Evolutionary conservation across 2,797 vertebrate species (phyloP), one percentile per base, ranked within the genome.

Genomic region (Macropodus opercularis): DNA sequence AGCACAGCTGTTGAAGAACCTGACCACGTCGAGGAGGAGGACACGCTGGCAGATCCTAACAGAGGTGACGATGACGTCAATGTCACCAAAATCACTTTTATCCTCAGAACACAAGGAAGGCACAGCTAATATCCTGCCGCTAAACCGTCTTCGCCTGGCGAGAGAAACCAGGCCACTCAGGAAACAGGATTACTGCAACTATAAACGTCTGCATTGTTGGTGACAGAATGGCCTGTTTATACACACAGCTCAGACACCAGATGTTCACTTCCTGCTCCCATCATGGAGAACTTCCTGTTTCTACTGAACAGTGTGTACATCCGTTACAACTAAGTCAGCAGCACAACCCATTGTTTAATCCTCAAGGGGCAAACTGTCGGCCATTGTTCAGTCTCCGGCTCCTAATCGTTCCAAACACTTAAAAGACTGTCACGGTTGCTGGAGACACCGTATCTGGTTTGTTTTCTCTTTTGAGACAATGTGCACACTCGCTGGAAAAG

Each of bases 251-350:
- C 62, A 24, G 50, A 46, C 64, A 19, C 80, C 85, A 91, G 88
- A 90, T 92, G 87, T 89, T 84, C 71, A 84, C 80, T 85, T 91
- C 89, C 89, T 89, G 85, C 74, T 65, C 75, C 69, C 55, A 78
- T 88, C 85, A 86, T 47, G 56, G 63, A 57, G 46, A 52, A 69
- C 77, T 91, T 92, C 91, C 91, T 90, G 87, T 86, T 84, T 66
- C 43, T 75, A 51, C 48, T 21, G 57, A 85, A 83, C 75, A 65
- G 63, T 46, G 39, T 57, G 64, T 38, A 62, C 77, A 77, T 88
- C 81, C 81, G 79, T 65, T 77, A 27, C 21, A 67, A 61, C 61
- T 14, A 3, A 67, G 53, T 55, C 46, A 69, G 75, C 41, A 77
- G 56, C 56, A 17, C 2, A 9, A 23, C 60, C 81, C 79, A 90